Base-by-base conservation (phyloP, 1,140 invertebrate genomes). In the Drosophila guanche region DNA sequence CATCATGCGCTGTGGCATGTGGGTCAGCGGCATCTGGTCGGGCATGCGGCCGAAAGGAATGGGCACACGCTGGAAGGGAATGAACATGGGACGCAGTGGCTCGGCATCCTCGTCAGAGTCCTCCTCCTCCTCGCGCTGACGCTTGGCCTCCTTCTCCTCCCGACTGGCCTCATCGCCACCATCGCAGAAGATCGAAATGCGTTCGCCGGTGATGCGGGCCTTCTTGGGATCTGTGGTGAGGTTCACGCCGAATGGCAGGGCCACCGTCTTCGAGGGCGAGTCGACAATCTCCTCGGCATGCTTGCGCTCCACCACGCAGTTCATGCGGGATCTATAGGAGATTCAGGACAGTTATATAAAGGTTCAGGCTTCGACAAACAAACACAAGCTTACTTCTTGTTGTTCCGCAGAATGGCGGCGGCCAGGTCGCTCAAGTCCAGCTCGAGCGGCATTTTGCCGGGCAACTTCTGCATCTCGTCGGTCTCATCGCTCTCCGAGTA, bases 241-340 rank as follows among this genome's bases (percentile, higher is more conserved):
- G 77, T 95, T 95, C 12, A 95, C 91, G 65, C 95, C 95, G 77
- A 95, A 95, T 5, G 95, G 95, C 56, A 95, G 90, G 7, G 92
- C 86, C 14, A 95, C 91, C 10, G 92, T 94, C 88, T 94, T 94
- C 0, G 94, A 92, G 92, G 95, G 94, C 91, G 95, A 92, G 90
- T 97, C 95, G 90, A 96, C 93, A 61, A 96, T 92, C 92, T 97
- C 94, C 93, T 97, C 96, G 41, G 96, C 95, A 73, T 94, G 94
- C 73, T 96, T 95, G 79, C 96, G 95, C 89, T 97, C 96, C 23
- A 97, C 96, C 1, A 97, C 94, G 85, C 97, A 97, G 89, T 97
- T 97, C 94, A 97, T 96, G 90, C 95, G 94, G 5, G 94, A 94
- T 83, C 93, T 93, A 14, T 14, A 0, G 10, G 0, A 4, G 10